These are phyloP conservation scores for Chitala chitala DNA, from an alignment of 2,113 vertebrate genomes.

Conservation along the genomic window DNA sequence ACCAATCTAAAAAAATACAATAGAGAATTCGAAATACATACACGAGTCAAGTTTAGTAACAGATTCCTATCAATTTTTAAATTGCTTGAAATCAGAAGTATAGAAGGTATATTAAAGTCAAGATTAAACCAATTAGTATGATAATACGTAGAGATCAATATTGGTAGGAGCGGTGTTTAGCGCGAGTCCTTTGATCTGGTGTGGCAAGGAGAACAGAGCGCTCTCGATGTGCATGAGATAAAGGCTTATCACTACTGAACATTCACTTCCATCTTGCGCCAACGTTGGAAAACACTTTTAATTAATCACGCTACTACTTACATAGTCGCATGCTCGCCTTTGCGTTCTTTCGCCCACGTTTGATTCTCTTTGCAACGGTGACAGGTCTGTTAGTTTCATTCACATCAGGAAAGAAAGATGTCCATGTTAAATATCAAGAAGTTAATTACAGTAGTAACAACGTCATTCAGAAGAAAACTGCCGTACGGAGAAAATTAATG, in stretches of 20 bases:
- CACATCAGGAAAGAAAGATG: constrained; percentile 13
- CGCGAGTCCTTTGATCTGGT: constrained; percentile 59
- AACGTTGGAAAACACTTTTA: constrained; percentile 43
- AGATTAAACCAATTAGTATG: constrained; percentile 62
- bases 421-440: constrained; percentile 11
- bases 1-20: neutral
- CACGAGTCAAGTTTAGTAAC: no score
- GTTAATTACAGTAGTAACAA: constrained; percentile 19
- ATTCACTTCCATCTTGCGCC: constrained; percentile 59
- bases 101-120: constrained; percentile 30
- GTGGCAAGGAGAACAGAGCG: constrained; percentile 33
- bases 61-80: no score
- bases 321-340: constrained; percentile 24
- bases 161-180: constrained; percentile 38
- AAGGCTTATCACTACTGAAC: constrained; percentile 59
- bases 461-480: constrained; percentile 7
- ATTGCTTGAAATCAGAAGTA: constrained; percentile 12
- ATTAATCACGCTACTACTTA: constrained; percentile 54
- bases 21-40: no score
- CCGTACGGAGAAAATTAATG: neutral
- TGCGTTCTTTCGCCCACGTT: constrained; percentile 21
- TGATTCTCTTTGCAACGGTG: constrained; percentile 3
- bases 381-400: constrained; percentile 13
- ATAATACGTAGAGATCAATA: constrained; percentile 57
- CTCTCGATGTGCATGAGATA: constrained; percentile 43